These are phyloP conservation scores for Choristoneura rosaceana DNA, from an alignment of 2,888 invertebrate species.

Conservation along the genomic window DNA sequence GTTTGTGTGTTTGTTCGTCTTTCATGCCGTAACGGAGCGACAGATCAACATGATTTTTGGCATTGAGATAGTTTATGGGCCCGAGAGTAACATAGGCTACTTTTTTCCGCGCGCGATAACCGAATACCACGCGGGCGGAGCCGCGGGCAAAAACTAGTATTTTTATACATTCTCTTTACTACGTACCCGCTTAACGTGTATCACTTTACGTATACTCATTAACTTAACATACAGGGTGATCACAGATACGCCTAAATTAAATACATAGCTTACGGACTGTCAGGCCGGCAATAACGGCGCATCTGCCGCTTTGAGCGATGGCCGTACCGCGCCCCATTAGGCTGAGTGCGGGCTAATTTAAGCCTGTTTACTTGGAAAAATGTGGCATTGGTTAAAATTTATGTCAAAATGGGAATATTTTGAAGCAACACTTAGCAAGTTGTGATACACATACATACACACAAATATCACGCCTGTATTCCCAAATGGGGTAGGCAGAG, in stretches of 20 bases:
- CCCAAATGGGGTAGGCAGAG: too few species aligned
- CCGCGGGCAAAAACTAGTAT: too few species aligned
- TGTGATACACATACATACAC: too few species aligned
- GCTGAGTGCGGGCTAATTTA: constrained; percentile 20
- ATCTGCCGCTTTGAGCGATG: constrained; percentile 25
- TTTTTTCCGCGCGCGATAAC: too few species aligned
- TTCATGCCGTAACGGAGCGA: too few species aligned
- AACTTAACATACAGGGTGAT: neutral
- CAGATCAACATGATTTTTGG: too few species aligned
- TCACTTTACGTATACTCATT: neutral
- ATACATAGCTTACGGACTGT: neutral
- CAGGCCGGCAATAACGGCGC: neutral
- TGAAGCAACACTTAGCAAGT: neutral
- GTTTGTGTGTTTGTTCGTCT: too few species aligned
- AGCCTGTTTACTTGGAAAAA: constrained; percentile 13
- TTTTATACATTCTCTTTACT: too few species aligned
- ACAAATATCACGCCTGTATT: too few species aligned
- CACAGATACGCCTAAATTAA: neutral
- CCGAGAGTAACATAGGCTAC: too few species aligned
- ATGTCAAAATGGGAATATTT: neutral
- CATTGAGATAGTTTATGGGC: too few species aligned
- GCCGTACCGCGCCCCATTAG: constrained; percentile 16
- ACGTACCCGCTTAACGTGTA: neutral
- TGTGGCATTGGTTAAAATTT: neutral
- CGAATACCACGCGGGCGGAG: too few species aligned